A percentile compares a stretch with the other conserved stretches of the same genome.
These are phyloP conservation scores for Oscheius sp. DNA, from an alignment of 1,140 invertebrate species.

Conservation along the genomic window DNA sequence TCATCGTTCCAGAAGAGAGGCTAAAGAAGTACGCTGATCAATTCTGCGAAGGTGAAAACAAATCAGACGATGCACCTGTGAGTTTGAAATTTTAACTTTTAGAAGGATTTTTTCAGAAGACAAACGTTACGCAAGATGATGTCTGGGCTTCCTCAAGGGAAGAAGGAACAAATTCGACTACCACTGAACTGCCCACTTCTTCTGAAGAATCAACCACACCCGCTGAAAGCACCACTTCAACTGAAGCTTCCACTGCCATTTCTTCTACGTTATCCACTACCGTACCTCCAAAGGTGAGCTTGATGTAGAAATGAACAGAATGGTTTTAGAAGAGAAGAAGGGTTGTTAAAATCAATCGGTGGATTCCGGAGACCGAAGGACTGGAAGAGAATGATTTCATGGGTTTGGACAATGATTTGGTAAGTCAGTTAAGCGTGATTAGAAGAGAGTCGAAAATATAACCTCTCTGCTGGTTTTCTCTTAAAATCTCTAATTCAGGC, in stretches of 20 bases:
- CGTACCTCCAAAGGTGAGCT: constrained; percentile 21
- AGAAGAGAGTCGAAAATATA: too few species aligned
- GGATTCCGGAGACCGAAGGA: constrained; percentile 36
- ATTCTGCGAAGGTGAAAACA: too few species aligned
- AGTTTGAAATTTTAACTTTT: too few species aligned
- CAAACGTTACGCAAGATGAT: neutral
- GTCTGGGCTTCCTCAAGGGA: constrained; percentile 1
- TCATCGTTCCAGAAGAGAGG: too few species aligned
- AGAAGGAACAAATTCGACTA: neutral
- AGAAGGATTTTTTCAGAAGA: too few species aligned
- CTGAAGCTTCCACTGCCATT: constrained; percentile 8
- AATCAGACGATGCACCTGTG: too few species aligned
- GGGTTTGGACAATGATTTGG: constrained; percentile 17
- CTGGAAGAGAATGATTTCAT: constrained; percentile 24
- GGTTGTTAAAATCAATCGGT: neutral
- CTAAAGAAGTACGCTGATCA: too few species aligned
- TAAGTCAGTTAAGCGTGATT: neutral
- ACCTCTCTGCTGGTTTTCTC: neutral
- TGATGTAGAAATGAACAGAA: constrained; percentile 11
- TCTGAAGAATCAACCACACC: neutral
- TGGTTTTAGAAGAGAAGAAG: neutral
- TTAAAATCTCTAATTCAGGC: neutral
- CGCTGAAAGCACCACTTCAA: neutral
- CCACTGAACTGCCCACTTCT: neutral
- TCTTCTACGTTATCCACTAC: too few species aligned